Conservation (phyloP, 2,113 vertebrate genomes). For the Gobiocypris rarus region DNA sequence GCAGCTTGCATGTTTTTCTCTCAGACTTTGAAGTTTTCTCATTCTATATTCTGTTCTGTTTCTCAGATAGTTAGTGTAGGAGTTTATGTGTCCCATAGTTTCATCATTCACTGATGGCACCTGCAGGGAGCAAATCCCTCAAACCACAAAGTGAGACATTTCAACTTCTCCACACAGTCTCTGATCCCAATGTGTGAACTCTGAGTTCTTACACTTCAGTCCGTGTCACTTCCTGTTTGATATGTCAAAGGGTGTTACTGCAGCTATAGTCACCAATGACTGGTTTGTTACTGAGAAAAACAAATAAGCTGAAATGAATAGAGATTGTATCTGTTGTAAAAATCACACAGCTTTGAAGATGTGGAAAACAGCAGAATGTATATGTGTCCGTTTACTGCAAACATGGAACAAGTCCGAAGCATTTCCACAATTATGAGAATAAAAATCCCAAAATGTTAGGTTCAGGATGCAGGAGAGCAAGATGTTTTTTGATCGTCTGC, state of each 20-base stretch:
- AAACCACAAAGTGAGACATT: constrained; percentile 11
- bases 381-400: neutral
- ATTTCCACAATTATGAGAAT: neutral
- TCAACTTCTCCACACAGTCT: constrained; percentile 18
- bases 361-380: neutral
- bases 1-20: neutral
- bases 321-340: neutral
- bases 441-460: neutral
- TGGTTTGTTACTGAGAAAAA: neutral
- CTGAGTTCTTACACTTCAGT: constrained; percentile 33
- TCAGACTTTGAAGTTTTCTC: neutral
- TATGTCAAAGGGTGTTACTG: neutral
- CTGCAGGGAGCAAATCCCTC: neutral
- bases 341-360: neutral
- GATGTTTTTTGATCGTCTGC: neutral
- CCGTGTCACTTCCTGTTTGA: constrained; percentile 39
- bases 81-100: constrained; percentile 33
- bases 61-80: neutral
- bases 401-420: neutral
- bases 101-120: constrained; percentile 35
- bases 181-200: constrained; percentile 40
- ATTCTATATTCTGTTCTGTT: neutral
- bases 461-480: neutral
- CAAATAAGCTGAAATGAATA: neutral
- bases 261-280: constrained; percentile 7